Evolutionary conservation across 1,140 invertebrate species (phyloP), one percentile per base, ranked within the genome.

Genomic region (Cydia splendana): DNA sequence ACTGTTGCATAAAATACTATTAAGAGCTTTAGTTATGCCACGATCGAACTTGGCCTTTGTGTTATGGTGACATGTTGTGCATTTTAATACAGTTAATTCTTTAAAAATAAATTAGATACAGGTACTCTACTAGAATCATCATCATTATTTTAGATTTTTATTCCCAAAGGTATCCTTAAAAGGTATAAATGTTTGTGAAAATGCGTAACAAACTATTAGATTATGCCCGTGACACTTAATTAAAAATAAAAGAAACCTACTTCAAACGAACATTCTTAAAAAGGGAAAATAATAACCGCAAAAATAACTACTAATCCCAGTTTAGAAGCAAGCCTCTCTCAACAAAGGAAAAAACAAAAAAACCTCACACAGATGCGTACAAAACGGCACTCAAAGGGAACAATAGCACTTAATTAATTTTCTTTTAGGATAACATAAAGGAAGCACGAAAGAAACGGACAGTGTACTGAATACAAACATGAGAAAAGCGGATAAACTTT

Each of bases 391-490:
- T 85, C 79, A 85, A 83, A 84, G 79, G 69, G 78, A 85, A 87
- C 85, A 86, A 88, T 83, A 80, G 81, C 82, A 85, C 87, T 85
- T 87, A 89, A 89, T 89, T 89, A 89, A 89, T 87, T 87, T 87
- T 85, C 84, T 88, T 81, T 87, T 79, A 84, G 82, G 80, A 77
- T 78, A 82, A 82, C 81, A 86, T 82, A 80, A 84, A 85, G 84
- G 80, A 81, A 71, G 73, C 78, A 79, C 73, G 62, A 80, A 79
- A 83, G 78, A 82, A 85, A 83, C 80, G 81, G 81, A 84, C 80
- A 81, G 83, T 81, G 78, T 78, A 79, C 79, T 76, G 75, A 84
- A 83, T 76, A 80, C 78, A 84, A 82, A 82, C 79, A 82, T 78
- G 77, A 80, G 80, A 75, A 85, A 85, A 85, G 84, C 80, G 82